Base-by-base conservation (phyloP, 2,113 vertebrate genomes). In the Martes martes region DNA sequence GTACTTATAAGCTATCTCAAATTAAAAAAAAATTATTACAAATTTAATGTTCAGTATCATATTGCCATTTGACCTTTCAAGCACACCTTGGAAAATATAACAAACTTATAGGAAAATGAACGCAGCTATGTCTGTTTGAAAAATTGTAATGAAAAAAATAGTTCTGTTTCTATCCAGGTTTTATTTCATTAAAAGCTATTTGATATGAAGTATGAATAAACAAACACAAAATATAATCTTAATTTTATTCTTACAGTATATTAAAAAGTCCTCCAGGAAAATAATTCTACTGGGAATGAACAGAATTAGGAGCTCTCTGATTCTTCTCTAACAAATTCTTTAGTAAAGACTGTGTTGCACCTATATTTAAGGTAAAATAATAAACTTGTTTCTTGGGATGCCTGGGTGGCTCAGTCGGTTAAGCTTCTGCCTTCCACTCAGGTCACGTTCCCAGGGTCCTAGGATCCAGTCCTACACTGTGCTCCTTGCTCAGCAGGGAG, bases 121-220 rank as follows among this genome's bases (percentile, higher is more conserved):
- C 8, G 8, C 5, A 63, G 16, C 15, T 97, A 31, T 91, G 45
- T 82, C 88, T 89, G 23, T 94, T 23, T 83, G 33, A 87, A 95
- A 97, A 92, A 79, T 9, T 82, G 10, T 5, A 55, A 7, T 78
- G 23, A 95, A 93, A 84, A 87, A 59, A 83, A 78, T 36, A 47
- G 28, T 74, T 94, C 33, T 36, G 2, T 74, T 81, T 79, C 36
- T 13, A 55, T 8, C 74, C 18, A 96, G 15, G 1, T 26, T 93
- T 93, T 57, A 86, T 83, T 94, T 69, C 6, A 74, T 82, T 91
- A 82, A 93, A 86, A 74, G 13, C 36, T 91, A 79, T 59, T 84
- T 73, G 33, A 11, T 61, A 78, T 74, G 45, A 89, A 88, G 13
- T 88, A 93, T 8, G 4, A 92, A 95, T 91, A 87, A 94, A 83